Conservation (phyloP, 1,140 invertebrate species). For the Drosophila rhopaloa region DNA sequence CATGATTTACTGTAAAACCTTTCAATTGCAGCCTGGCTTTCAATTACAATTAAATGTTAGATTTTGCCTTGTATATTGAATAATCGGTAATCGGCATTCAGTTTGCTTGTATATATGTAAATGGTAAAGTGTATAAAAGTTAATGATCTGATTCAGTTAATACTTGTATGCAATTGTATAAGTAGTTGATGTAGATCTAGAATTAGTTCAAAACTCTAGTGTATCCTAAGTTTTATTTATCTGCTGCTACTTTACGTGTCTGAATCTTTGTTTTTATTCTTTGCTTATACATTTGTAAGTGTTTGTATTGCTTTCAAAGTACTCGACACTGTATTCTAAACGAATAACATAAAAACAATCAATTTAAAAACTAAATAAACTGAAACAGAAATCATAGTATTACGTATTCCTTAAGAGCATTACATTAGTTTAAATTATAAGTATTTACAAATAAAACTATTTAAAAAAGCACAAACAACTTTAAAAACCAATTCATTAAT, state of each 20-base stretch:
- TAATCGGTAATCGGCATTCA: constrained; percentile 43
- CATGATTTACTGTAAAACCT: constrained; percentile 73
- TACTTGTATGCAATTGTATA: constrained; percentile 64
- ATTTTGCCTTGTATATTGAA: constrained; percentile 31
- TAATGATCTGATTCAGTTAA: constrained; percentile 74
- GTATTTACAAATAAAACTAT: constrained; percentile 47
- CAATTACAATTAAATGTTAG: constrained; percentile 57
- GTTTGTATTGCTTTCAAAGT: constrained; percentile 70
- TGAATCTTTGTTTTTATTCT: constrained; percentile 18
- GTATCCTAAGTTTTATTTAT: constrained; percentile 32
- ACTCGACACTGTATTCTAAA: constrained; percentile 41
- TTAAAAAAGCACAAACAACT: constrained; percentile 33
- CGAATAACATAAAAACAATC: constrained; percentile 5
- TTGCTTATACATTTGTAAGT: constrained; percentile 42
- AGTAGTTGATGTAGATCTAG: constrained; percentile 60
- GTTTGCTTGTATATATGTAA: constrained; percentile 61
- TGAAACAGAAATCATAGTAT: not conserved
- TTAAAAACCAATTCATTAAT: constrained; percentile 10
- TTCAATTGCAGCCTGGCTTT: constrained; percentile 72
- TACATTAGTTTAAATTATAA: not conserved
- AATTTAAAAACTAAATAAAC: constrained; percentile 14
- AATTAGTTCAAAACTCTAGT: constrained; percentile 49
- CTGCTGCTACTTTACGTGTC: constrained; percentile 42
- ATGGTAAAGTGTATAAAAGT: constrained; percentile 82
- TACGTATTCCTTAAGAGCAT: constrained; percentile 2